phyloP scores from a whole-genome alignment of 1,140 invertebrate genomes.

The Drosophila parabipectinata region DNA sequence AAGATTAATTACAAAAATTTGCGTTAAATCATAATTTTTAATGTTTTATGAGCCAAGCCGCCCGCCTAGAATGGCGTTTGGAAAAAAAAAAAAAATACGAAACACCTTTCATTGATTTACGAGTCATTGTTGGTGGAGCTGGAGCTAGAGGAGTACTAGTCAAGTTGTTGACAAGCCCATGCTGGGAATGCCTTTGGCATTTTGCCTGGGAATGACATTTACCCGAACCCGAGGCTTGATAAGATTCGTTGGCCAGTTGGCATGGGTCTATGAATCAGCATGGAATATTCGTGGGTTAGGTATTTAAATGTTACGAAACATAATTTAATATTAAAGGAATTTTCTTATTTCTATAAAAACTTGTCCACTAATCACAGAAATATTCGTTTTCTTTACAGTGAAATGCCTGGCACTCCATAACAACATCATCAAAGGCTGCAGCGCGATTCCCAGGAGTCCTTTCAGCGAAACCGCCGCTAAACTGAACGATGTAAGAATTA shows the following conservation, averaged over 20 bases:
- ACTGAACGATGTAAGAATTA: conserved; percentile 21
- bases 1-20: conserved; percentile 82
- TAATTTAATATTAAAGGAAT: background rate
- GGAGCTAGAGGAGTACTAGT: background rate
- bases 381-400: conserved; percentile 44
- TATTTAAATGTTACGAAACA: background rate
- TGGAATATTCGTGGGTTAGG: conserved; percentile 10
- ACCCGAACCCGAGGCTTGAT: conserved; percentile 45
- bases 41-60: conserved; percentile 64
- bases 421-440: conserved; percentile 55
- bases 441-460: conserved; percentile 65
- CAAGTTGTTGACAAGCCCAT: conserved; percentile 67
- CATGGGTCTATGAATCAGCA: background rate
- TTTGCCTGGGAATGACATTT: conserved; percentile 68
- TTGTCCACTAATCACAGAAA: conserved; percentile 7
- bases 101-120: conserved; percentile 66
- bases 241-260: conserved; percentile 25
- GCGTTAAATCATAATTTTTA: conserved; percentile 80
- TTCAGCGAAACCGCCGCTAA: conserved; percentile 41
- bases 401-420: conserved; percentile 47
- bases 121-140: conserved; percentile 40
- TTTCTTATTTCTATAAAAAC: background rate
- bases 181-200: conserved; percentile 55
- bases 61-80: conserved; percentile 26
- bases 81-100: background rate